phyloP scores from a whole-genome alignment of 1,140 invertebrate genomes.

The Brachionus rotundiformis region DNA sequence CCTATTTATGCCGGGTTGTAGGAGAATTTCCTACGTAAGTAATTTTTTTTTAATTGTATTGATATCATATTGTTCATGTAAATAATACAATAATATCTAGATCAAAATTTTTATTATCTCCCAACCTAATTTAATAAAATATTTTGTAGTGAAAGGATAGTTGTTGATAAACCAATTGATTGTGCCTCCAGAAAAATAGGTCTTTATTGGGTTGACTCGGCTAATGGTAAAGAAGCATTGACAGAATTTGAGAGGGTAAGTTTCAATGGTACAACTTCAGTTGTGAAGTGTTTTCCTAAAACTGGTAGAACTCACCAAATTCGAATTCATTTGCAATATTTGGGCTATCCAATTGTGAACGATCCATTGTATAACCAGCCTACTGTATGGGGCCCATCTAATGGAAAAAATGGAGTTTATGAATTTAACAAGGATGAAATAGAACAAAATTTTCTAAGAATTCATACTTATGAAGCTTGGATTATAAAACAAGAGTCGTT shows the following conservation, averaged over 20 bases:
- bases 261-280: slow-evolving; percentile 80
- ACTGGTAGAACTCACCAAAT: slow-evolving; percentile 96
- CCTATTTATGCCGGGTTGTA: slow-evolving; percentile 93
- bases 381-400: slow-evolving; percentile 69
- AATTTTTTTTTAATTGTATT: not conserved
- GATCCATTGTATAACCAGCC: slow-evolving; percentile 65
- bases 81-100: no score
- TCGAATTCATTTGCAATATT: slow-evolving; percentile 87
- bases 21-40: slow-evolving; percentile 92
- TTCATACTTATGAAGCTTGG: slow-evolving; percentile 49
- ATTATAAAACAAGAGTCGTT: not conserved
- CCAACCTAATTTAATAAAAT: no score
- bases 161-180: slow-evolving; percentile 86
- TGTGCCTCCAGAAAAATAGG: slow-evolving; percentile 92
- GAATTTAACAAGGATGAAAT: slow-evolving; percentile 84
- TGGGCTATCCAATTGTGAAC: slow-evolving; percentile 90
- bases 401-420: slow-evolving; percentile 86
- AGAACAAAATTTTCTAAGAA: slow-evolving; percentile 49
- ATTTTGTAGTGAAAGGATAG: slow-evolving; percentile 76
- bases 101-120: no score
- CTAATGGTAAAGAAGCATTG: slow-evolving; percentile 83
- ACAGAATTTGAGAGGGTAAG: slow-evolving; percentile 86
- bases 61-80: no score
- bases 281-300: slow-evolving; percentile 74
- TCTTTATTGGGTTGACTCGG: slow-evolving; percentile 78